Evolutionary conservation across 2,113 vertebrate genomes (phyloP).

Genomic region (Thryonomys swinderianus): DNA sequence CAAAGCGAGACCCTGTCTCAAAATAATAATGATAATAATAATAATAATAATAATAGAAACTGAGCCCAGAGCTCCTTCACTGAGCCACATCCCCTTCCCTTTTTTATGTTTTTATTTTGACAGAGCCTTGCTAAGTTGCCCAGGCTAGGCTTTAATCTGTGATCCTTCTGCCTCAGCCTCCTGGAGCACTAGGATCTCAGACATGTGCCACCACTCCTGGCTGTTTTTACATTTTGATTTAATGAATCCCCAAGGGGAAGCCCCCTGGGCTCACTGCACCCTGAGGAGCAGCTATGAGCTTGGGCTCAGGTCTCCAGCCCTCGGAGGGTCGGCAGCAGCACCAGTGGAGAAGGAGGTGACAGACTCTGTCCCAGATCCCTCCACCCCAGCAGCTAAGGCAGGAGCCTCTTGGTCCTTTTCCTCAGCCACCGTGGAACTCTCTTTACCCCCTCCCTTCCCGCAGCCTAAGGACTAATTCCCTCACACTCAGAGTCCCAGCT

Average conservation of each 20-base stretch:
- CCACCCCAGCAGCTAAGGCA: background rate
- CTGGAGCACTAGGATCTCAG: background rate
- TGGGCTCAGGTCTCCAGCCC: accelerated
- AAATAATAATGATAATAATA: no score
- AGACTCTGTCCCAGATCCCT: background rate
- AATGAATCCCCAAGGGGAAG: background rate
- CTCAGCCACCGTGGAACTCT: background rate
- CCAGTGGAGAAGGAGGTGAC: background rate
- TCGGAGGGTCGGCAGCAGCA: no score
- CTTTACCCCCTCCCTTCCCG: background rate
- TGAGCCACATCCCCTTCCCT: background rate
- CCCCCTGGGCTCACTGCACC: background rate
- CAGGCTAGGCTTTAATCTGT: background rate
- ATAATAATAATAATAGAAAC: background rate
- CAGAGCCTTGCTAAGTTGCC: background rate
- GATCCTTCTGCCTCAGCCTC: background rate
- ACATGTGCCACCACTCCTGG: background rate
- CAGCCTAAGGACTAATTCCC: background rate
- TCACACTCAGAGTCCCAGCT: background rate
- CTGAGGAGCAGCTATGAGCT: background rate
- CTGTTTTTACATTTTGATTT: background rate
- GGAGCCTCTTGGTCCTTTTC: background rate
- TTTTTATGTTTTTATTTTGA: background rate
- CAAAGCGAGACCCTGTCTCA: no score
- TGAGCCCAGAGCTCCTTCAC: no score